Base-by-base conservation (phyloP, 2,888 invertebrate species). In the Tipula confusa region DNA sequence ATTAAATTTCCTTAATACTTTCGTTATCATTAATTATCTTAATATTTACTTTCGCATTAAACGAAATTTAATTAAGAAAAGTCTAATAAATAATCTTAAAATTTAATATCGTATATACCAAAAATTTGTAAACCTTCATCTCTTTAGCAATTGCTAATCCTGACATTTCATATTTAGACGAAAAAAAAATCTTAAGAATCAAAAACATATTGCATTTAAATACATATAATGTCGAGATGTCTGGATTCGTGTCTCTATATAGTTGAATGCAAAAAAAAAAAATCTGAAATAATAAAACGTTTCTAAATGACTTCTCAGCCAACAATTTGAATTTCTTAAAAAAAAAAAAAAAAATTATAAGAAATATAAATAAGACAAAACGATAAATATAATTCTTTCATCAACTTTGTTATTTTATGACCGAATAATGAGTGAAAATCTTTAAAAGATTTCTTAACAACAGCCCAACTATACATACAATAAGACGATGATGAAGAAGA, bases 321-420 rank as follows among this genome's bases (percentile, higher is more conserved):
- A 64, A 64, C 64, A 64, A 64, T 64, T 64, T 64, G 24, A 64
- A 9, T 64, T 64, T 64, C 24, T 64, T 64, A 24, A 64, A 64
- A 64, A 24, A 64, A 33, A 33, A 33, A 33, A 33, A 9, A 33
- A 3, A 33, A 33, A 33, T 33, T 9, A 33, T 64, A 64, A 64
- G 64, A 64, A 64, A 64, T 64, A 64, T 64, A 64, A 64, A 64
- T 64, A 64, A 64, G 64, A 64, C 64, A 64, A 64, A 64, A 64
- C 64, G 64, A 64, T 64, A 64, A 64, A 64, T 64, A 64, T 64
- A 64, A 64, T 64, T 64, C 64, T 64, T 64, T 64, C 64, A 64
- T 64, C 64, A 64, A 64, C 64, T 64, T 64, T 64, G 64, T 64
- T 64, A 64, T 64, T 64, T 64, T 64, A 64, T 64, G 64, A 64